A percentile compares a stretch with the other conserved stretches of the same genome.
Conservation (phyloP, 2,113 vertebrate genomes). For the Menura novaehollandiae region DNA sequence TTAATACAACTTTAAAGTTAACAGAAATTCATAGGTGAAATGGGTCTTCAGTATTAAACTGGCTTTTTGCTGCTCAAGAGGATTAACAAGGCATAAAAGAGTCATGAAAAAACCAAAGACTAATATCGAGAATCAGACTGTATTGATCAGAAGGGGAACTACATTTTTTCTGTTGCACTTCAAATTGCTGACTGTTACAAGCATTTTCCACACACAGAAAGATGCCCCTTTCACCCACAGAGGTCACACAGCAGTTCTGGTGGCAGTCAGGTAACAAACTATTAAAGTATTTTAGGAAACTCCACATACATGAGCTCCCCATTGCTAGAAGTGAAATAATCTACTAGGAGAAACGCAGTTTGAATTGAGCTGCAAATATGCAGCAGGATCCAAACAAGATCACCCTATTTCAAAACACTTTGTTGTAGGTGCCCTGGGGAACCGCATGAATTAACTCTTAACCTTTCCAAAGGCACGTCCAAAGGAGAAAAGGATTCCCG, state of each 20-base stretch:
- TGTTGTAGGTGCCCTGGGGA: background rate
- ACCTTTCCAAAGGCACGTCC: background rate
- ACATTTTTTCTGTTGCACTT: background rate
- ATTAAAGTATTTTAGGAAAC: background rate
- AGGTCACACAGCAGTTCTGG: background rate
- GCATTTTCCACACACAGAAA: background rate
- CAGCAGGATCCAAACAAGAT: background rate
- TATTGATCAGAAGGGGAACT: background rate
- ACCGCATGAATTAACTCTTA: background rate
- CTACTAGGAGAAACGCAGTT: background rate
- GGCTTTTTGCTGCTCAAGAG: background rate
- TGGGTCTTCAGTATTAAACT: background rate
- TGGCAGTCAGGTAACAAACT: fast-evolving
- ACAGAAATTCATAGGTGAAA: background rate
- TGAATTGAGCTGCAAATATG: background rate
- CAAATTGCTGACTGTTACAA: background rate
- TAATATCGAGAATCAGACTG: background rate
- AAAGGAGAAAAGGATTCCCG: background rate
- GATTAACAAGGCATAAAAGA: background rate
- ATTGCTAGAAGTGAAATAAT: background rate
- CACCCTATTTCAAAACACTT: background rate
- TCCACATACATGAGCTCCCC: background rate
- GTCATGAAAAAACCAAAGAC: background rate
- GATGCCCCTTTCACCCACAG: background rate
- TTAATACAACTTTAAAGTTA: background rate